Conservation (phyloP, 2,888 invertebrate species). For the Ommatoiulus sabulosus region DNA sequence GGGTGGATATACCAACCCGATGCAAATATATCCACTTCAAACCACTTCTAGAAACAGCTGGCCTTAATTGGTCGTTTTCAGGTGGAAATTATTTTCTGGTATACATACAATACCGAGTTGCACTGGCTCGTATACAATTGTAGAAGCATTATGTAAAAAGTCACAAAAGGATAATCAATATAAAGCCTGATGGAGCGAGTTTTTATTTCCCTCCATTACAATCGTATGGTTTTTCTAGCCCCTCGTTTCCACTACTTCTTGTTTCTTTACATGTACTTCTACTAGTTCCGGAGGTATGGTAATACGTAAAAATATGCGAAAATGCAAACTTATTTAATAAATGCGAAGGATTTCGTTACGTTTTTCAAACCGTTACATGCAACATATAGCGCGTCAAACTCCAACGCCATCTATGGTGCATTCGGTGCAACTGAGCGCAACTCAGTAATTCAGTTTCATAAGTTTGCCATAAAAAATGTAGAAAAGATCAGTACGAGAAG, state of each 20-base stretch:
- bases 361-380: no score
- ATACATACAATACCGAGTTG: slow-evolving; percentile 24
- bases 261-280: neutral
- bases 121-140: neutral
- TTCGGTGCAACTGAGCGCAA: neutral
- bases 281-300: no score
- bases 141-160: slow-evolving; percentile 35
- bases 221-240: no score
- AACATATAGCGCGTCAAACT: neutral
- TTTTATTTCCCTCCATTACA: neutral
- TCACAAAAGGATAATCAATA: neutral
- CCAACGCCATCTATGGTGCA: neutral
- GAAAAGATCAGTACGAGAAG: no score
- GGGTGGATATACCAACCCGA: neutral
- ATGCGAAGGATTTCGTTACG: no score
- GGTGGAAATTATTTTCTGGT: neutral
- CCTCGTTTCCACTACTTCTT: no score
- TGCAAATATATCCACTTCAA: slow-evolving; percentile 40
- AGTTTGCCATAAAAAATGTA: no score
- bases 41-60: neutral
- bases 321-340: no score
- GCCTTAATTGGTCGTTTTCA: slow-evolving; percentile 28
- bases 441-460: no score
- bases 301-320: no score
- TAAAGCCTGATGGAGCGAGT: neutral